Conservation (phyloP, 2,888 invertebrate species). For the Netelia melanura region DNA sequence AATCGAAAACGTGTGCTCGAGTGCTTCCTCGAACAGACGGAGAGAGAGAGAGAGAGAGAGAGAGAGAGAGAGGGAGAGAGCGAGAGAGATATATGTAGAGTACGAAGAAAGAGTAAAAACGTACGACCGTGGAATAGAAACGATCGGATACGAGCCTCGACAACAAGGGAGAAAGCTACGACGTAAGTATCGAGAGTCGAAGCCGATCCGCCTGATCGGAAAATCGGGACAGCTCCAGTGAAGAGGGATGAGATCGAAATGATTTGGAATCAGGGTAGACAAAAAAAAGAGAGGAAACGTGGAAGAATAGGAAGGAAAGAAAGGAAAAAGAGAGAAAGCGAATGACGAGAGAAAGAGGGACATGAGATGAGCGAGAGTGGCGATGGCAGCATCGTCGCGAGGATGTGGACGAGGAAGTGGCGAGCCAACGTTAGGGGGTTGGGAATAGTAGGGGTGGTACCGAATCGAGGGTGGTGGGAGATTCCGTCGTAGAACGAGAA, state of each 20-base stretch:
- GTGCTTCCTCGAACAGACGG: slow-evolving; percentile 4
- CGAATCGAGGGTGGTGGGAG: slow-evolving; percentile 53
- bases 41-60: no score
- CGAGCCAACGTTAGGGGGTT: slow-evolving; percentile 53
- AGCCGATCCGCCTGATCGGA: slow-evolving; percentile 31
- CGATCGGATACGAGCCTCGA: slow-evolving; percentile 32
- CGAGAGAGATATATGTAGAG: not conserved
- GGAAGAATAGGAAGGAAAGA: slow-evolving; percentile 1
- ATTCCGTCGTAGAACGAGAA: slow-evolving; percentile 54
- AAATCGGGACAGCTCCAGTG: slow-evolving; percentile 35
- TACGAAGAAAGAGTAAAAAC: not conserved
- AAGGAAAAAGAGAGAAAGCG: slow-evolving; percentile 14
- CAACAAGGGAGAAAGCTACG: not conserved
- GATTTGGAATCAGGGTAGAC: slow-evolving; percentile 24
- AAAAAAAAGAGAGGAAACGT: slow-evolving; percentile 9
- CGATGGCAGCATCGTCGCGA: slow-evolving; percentile 46
- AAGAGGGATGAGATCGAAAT: slow-evolving; percentile 19
- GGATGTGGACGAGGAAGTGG: slow-evolving; percentile 61
- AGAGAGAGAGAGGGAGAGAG: no score
- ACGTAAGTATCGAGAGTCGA: not conserved
- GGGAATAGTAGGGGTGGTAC: slow-evolving; percentile 40
- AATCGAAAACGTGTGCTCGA: not conserved
- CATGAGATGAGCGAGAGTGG: slow-evolving; percentile 60
- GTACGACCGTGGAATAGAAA: not conserved
- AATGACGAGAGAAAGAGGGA: not conserved